Evolutionary conservation across 2,113 vertebrate species (phyloP).

Genomic region (Platichthys flesus): DNA sequence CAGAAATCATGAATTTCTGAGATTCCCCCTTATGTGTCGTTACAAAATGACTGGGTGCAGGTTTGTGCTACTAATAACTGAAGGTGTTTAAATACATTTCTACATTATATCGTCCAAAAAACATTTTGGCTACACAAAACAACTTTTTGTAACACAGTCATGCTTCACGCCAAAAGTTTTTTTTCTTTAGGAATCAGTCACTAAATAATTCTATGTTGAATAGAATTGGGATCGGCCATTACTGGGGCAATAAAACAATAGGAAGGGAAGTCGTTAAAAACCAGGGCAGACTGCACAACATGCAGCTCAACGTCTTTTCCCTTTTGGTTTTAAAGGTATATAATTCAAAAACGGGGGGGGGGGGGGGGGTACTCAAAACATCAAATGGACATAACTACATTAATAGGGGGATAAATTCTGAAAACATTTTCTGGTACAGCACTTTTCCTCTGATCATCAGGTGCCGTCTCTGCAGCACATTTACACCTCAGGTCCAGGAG

Average conservation of each 20-base stretch:
- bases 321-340: constrained; percentile 21
- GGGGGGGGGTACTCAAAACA: background rate
- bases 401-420: background rate
- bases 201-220: constrained; percentile 13
- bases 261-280: constrained; percentile 1
- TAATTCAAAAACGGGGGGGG: constrained; percentile 8
- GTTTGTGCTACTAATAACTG: constrained; percentile 16
- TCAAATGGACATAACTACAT: background rate
- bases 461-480: background rate
- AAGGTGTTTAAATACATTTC: constrained; percentile 43
- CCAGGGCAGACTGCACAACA: constrained; percentile 26
- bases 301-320: background rate
- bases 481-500: constrained; percentile 23
- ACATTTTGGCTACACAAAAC: constrained; percentile 28
- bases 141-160: constrained; percentile 14
- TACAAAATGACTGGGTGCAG: constrained; percentile 1
- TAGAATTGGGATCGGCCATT: background rate
- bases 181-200: constrained; percentile 31
- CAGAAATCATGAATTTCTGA: background rate
- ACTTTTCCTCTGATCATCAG: constrained; percentile 38
- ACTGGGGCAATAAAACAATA: background rate
- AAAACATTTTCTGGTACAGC: constrained; percentile 31
- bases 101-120: constrained; percentile 34
- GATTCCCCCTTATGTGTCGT: background rate
- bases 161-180: constrained; percentile 22